These are phyloP conservation scores for Ploceus nigricollis DNA, from an alignment of 2,113 vertebrate species.

Conservation along the genomic window DNA sequence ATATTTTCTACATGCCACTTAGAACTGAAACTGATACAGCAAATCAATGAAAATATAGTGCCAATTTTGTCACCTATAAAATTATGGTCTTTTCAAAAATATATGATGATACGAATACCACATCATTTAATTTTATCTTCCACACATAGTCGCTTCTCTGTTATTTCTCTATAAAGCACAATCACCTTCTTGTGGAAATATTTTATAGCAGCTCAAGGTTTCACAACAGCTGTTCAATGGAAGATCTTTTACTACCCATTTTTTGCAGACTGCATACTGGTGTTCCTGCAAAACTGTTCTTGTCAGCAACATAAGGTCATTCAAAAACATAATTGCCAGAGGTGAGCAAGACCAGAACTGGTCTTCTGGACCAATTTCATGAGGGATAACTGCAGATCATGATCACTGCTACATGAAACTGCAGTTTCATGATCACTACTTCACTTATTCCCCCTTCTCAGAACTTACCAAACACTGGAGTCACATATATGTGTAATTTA, in stretches of 20 bases:
- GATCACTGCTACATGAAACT: not conserved
- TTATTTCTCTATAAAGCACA: constrained; percentile 50
- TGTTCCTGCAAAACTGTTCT: not conserved
- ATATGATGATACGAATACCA: constrained; percentile 7
- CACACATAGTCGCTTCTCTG: constrained; percentile 10
- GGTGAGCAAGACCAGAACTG: not conserved
- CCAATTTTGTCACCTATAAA: constrained; percentile 62
- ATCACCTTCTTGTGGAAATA: constrained; percentile 45
- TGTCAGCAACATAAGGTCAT: not conserved
- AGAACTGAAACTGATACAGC: constrained; percentile 1
- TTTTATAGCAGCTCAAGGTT: constrained; percentile 51
- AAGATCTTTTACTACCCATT: constrained; percentile 24
- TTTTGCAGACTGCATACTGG: not conserved
- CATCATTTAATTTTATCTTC: constrained; percentile 65
- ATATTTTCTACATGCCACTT: constrained; percentile 56
- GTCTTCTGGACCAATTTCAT: not conserved
- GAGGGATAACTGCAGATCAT: not conserved
- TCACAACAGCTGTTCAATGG: constrained; percentile 30
- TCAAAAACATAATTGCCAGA: not conserved
- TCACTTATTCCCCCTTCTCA: not conserved
- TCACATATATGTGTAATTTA: fast-evolving
- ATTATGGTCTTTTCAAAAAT: constrained; percentile 56
- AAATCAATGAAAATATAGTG: constrained; percentile 64
- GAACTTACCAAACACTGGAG: not conserved
- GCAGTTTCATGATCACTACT: not conserved